These are phyloP conservation scores for Marcusenius ussheri DNA, from an alignment of 2,113 vertebrate species.

Conservation along the genomic window DNA sequence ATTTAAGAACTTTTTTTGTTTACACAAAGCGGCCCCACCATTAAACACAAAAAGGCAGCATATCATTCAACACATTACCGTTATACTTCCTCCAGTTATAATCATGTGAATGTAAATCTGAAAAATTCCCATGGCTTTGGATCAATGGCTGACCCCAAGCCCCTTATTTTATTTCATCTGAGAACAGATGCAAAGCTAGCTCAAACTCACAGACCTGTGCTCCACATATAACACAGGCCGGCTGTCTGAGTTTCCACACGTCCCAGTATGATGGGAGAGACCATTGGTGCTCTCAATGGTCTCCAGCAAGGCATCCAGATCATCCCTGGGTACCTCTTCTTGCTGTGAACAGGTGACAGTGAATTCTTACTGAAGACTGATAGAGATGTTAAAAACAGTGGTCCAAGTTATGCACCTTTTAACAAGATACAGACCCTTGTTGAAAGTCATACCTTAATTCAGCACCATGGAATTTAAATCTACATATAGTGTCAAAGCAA, in stretches of 20 bases:
- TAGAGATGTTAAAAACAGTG: neutral
- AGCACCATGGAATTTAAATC: neutral
- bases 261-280: conserved; percentile 54
- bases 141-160: neutral
- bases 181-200: neutral
- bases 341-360: conserved; percentile 33
- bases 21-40: neutral
- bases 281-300: conserved; percentile 66
- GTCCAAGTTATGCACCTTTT: neutral
- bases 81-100: neutral
- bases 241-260: conserved; percentile 47
- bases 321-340: conserved; percentile 59
- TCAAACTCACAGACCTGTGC: conserved; percentile 68
- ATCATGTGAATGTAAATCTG: neutral
- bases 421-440: neutral
- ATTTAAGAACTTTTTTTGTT: neutral
- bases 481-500: neutral
- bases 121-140: neutral
- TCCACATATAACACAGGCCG: conserved; percentile 77
- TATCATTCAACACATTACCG: neutral
- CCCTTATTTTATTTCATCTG: neutral
- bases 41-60: neutral
- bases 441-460: neutral
- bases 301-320: conserved; percentile 79
- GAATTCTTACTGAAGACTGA: neutral